Percentiles rank a stretch among this genome's conserved stretches.
These are phyloP conservation scores for Intellagama lesueurii DNA, from an alignment of 2,797 vertebrate species.

Conservation along the genomic window DNA sequence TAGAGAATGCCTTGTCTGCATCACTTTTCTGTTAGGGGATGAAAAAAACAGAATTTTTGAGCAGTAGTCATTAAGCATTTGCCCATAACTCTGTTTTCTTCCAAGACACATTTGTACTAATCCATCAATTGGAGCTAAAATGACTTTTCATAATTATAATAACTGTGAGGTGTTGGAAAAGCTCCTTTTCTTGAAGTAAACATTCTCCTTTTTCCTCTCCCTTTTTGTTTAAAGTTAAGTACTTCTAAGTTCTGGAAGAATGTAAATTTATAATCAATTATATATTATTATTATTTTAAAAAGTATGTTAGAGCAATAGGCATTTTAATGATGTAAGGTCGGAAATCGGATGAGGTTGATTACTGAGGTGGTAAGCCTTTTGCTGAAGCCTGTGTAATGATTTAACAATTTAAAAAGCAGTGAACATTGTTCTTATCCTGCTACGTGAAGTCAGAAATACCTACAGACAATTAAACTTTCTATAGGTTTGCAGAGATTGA, in stretches of 20 bases:
- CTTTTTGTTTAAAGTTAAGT: conserved; percentile 32
- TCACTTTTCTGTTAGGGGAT: conserved; percentile 16
- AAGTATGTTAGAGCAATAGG: conserved; percentile 28
- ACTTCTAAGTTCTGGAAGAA: conserved; percentile 11
- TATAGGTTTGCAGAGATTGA: not conserved
- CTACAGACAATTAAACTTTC: not conserved
- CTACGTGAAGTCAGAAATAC: not conserved
- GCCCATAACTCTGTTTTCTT: conserved; percentile 35
- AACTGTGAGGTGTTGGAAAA: conserved; percentile 38
- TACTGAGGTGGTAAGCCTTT: not conserved
- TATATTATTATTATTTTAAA: conserved; percentile 26
- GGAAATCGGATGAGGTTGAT: not conserved
- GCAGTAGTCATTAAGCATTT: conserved; percentile 44
- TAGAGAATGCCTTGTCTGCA: conserved; percentile 37
- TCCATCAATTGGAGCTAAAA: conserved; percentile 37
- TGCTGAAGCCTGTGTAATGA: not conserved
- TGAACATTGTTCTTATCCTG: not conserved
- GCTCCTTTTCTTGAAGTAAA: conserved; percentile 17
- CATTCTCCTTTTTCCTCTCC: not conserved
- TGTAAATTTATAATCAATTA: conserved; percentile 38
- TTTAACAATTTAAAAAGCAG: not conserved
- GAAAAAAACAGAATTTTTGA: conserved; percentile 35
- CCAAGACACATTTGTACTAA: conserved; percentile 27
- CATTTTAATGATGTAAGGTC: not conserved
- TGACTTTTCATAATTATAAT: conserved; percentile 30